These are phyloP conservation scores for Barbus barbus DNA, from an alignment of 2,113 vertebrate species.

Conservation along the genomic window DNA sequence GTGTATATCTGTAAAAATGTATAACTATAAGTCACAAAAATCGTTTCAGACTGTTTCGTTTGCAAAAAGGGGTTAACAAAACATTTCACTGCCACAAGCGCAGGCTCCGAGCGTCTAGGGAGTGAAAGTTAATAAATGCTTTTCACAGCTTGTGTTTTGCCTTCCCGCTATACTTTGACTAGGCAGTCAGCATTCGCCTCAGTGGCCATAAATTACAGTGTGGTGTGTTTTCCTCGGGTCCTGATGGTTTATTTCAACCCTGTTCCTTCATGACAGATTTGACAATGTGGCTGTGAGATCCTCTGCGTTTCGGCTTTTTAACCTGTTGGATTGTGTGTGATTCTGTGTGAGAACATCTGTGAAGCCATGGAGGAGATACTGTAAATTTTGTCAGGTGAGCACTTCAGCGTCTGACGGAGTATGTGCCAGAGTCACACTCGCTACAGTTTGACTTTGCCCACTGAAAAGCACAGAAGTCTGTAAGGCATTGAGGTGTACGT, in stretches of 20 bases:
- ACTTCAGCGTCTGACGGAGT: not conserved
- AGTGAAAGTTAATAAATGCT: conserved; percentile 50
- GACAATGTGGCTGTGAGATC: conserved; percentile 40
- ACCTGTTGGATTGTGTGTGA: not conserved
- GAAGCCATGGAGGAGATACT: conserved; percentile 11
- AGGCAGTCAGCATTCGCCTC: conserved; percentile 33
- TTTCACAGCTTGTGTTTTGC: conserved; percentile 53
- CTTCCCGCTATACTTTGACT: conserved; percentile 42
- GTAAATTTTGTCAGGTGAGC: not conserved
- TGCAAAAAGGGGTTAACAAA: conserved; percentile 52
- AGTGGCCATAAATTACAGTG: conserved; percentile 52
- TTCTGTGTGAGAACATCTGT: not conserved
- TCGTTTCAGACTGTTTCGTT: conserved; percentile 36
- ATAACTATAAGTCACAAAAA: conserved; percentile 58
- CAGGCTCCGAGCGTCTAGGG: not conserved
- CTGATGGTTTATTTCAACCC: conserved; percentile 53
- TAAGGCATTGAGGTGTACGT: conserved; percentile 14
- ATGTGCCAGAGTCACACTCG: not conserved
- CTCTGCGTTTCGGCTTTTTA: conserved; percentile 9
- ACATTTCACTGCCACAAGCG: conserved; percentile 53
- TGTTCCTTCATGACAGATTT: conserved; percentile 24
- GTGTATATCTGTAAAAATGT: conserved; percentile 56
- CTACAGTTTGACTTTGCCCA: not conserved
- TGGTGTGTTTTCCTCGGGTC: conserved; percentile 37
- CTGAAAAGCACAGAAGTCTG: not conserved